Evolutionary conservation across 2,113 vertebrate species (phyloP), one percentile per base, ranked within the genome.

Genomic region (Tonatia bakeri): DNA sequence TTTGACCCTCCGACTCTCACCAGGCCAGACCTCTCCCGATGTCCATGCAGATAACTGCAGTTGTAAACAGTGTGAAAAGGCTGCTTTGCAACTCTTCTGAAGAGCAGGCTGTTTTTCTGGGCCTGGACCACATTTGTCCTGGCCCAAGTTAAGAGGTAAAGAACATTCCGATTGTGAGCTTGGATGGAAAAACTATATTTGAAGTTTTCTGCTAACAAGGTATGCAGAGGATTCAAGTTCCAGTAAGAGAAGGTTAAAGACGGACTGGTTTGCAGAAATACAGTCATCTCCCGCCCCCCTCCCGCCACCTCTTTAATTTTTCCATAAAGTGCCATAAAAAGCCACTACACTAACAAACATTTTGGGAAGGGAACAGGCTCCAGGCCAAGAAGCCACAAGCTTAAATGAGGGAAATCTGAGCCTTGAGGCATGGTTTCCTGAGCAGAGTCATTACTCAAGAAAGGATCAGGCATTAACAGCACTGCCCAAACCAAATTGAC

Each of bases 251-350:
- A 93, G 59, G 95, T 92, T 98, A 70, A 94, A n/a, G 1, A 70
- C 43, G 2, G 81, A 79, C 91, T 89, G 70, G 65, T 88, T 95
- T 95, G 38, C 81, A 91, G 83, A 95, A 61, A 88, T 50, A 77
- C 67, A 94, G 94, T 75, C 69, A 52, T 85, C 85, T 16, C 64
- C 56, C 56, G 4, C 56, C 56, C 56, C 9, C 59, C n/a, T n/a
- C 59, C 4, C 38, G 72, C 4, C 38, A 67, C 80, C 76, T 67
- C 38, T 79, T 96, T 96, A 67, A 90, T 96, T 98, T 97, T 97
- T 97, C 97, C 97, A 95, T 98, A 81, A 96, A 98, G 90, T 77
- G 40, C 95, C 96, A 91, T 97, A 96, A 97, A 96, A 97, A 94
- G 94, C 97, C 97, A 87, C 90, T 87, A 72, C 38, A 93, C 94